A percentile compares a stretch with the other conserved stretches of the same genome.
phyloP scores from a whole-genome alignment of 1,140 invertebrate species.

The Panagrolaimus sp. region DNA sequence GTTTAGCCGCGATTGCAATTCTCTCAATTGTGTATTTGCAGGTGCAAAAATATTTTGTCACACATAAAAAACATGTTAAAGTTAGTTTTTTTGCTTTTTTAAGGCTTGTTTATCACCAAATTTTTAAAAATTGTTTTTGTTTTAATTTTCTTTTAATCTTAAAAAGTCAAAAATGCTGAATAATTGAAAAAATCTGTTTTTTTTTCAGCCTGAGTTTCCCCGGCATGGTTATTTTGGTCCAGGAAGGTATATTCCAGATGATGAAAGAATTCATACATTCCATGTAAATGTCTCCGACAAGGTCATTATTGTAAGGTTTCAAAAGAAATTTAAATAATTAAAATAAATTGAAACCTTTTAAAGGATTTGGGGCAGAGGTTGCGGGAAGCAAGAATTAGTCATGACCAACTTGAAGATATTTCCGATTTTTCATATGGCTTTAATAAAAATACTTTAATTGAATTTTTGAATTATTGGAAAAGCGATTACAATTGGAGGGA shows the following conservation, averaged over 20 bases:
- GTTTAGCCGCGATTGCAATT: too few relatives aligned
- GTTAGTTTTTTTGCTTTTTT: too few relatives aligned
- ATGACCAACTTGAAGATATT: conserved; percentile 68
- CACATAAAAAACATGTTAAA: too few relatives aligned
- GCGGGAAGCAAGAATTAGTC: conserved; percentile 61
- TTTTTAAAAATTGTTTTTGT: too few relatives aligned
- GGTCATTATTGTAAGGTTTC: not conserved
- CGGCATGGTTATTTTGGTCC: conserved; percentile 4
- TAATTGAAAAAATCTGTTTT: too few relatives aligned
- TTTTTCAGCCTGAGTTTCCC: not conserved
- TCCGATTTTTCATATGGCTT: conserved; percentile 74
- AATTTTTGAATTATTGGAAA: conserved; percentile 72
- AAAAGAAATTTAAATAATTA: too few relatives aligned
- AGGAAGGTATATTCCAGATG: not conserved
- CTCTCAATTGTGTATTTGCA: too few relatives aligned
- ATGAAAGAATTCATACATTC: not conserved
- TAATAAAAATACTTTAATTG: conserved; percentile 69
- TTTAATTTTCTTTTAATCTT: too few relatives aligned
- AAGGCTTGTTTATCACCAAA: too few relatives aligned
- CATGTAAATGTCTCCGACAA: not conserved
- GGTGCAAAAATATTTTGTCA: too few relatives aligned
- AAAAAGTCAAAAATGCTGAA: too few relatives aligned
- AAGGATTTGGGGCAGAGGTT: conserved; percentile 67
- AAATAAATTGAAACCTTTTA: not conserved
- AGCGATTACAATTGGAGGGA: conserved; percentile 71